phyloP scores from a whole-genome alignment of 2,797 vertebrate genomes.

The Cetoscarus ocellatus region DNA sequence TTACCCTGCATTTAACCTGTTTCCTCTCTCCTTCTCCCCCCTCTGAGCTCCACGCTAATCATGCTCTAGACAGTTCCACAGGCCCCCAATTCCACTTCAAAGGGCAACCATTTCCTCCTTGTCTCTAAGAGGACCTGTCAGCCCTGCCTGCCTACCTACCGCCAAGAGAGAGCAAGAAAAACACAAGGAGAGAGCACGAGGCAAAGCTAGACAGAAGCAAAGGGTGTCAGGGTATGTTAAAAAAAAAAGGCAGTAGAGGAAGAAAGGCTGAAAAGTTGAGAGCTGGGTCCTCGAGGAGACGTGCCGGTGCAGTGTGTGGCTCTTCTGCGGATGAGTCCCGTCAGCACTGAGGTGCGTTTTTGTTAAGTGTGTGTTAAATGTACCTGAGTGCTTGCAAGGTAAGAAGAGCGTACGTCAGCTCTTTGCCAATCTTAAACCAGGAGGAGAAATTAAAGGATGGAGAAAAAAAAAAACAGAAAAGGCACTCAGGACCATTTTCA shows the following conservation, averaged over 20 bases:
- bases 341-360: slow-evolving; percentile 56
- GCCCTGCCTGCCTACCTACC: slow-evolving; percentile 64
- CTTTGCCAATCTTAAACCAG: slow-evolving; percentile 54
- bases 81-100: slow-evolving; percentile 85
- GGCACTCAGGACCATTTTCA: slow-evolving; percentile 60
- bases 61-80: slow-evolving; percentile 79
- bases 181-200: slow-evolving; percentile 18
- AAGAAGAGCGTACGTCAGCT: slow-evolving; percentile 56
- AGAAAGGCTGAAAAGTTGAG: slow-evolving; percentile 40
- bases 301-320: slow-evolving; percentile 59
- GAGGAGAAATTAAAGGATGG: slow-evolving; percentile 20
- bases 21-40: slow-evolving; percentile 35
- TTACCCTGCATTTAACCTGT: slow-evolving; percentile 59
- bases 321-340: slow-evolving; percentile 67
- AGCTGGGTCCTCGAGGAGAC: slow-evolving; percentile 44
- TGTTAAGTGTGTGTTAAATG: slow-evolving; percentile 63
- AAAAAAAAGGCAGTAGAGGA: slow-evolving; percentile 11
- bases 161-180: slow-evolving; percentile 31
- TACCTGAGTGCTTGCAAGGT: slow-evolving; percentile 35
- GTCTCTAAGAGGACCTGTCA: slow-evolving; percentile 82
- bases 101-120: slow-evolving; percentile 78
- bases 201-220: slow-evolving; percentile 30
- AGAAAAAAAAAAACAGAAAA: slow-evolving; percentile 46
- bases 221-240: slow-evolving; percentile 12
- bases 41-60: slow-evolving; percentile 74